Evolutionary conservation across 1,140 invertebrate genomes (phyloP), one percentile per base, ranked within the genome.

Genomic region (Hylaeus anthracinus): DNA sequence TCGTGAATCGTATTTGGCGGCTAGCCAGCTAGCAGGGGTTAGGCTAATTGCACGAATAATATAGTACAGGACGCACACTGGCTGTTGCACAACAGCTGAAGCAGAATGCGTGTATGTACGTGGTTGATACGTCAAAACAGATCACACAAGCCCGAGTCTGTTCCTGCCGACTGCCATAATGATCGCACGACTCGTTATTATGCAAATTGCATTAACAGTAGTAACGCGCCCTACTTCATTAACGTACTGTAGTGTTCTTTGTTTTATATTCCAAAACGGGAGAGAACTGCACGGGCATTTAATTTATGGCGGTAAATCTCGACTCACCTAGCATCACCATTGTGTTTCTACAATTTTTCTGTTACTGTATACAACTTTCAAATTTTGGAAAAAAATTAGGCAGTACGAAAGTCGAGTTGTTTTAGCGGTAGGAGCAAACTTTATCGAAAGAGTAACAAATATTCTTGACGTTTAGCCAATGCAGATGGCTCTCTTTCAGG

Each of bases 11-110:
- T 83, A 81, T 90, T 92, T 92, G 92, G 92, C 91, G 72, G 51
- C 6, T 55, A 39, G 92, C 92, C 91, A 93, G 79, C 73, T 79
- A 80, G 73, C 88, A 82, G 86, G 88, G 88, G 84, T 90, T 89
- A 88, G 88, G 90, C 91, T 92, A 86, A 91, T 88, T 89, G 87
- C 89, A 89, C 80, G 78, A 88, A 86, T 88, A 91, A 92, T 81
- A 72, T 70, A 69, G 64, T 67, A 92, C 89, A 87, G 91, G 89
- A 93, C 78, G 87, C 83, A 88, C 74, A 77, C 69, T 75, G 82
- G 41, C 71, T 66, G 83, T 93, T 93, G 90, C 90, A 86, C 92
- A 93, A 93, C 88, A 89, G 88, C 80, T 53, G 69, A 84, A 83
- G 86, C 74, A 74, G 86, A 87, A 74, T 85, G 83, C 86, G 85